Evolutionary conservation across 2,113 vertebrate genomes (phyloP), one percentile per base, ranked within the genome.

Genomic region (Dipodomys stephensi): DNA sequence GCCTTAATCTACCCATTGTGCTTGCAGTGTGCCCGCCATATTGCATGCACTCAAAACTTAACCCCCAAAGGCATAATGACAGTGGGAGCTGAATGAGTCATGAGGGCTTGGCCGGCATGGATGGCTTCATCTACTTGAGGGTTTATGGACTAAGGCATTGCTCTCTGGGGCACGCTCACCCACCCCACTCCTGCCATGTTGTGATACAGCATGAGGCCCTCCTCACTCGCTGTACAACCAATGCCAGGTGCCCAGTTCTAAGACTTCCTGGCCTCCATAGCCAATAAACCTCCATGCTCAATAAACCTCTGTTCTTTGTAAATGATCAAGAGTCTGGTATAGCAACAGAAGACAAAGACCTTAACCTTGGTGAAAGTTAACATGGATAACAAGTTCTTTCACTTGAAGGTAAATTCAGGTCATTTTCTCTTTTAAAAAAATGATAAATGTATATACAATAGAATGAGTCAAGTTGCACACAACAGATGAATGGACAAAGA

Each of bases 301-400:
- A 72, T 53, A 68, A 83, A 67, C n/a, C 27, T 69, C 32, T 68
- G 18, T 44, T 60, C 20, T 65, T 78, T 39, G 20, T 84, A 25
- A 77, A 68, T 28, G 30, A 44, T 62, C n/a, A 25, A 30, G 22
- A 30, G 39, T 39, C 39, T 39, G 39, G 35, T 35, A 35, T 35
- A 35, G 35, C 35, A 35, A 35, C 35, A 35, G 35, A 39, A 84
- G 46, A 78, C 73, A 69, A 60, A 84, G 64, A 85, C 6, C 20
- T 30, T 60, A 77, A 53, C 22, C 67, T 94, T 86, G 88, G 64
- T 69, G 30, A 93, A 96, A 93, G 92, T 65, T 30, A 84, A 30
- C 35, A 86, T 68, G 16, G 23, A 68, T 81, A 20, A 65, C 46
- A 57, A 90, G 57, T 85, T 60, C 32, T 57, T 57, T 57, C 72